Evolutionary conservation across 2,888 invertebrate genomes (phyloP).

Genomic region (Xanthia icteritia): DNA sequence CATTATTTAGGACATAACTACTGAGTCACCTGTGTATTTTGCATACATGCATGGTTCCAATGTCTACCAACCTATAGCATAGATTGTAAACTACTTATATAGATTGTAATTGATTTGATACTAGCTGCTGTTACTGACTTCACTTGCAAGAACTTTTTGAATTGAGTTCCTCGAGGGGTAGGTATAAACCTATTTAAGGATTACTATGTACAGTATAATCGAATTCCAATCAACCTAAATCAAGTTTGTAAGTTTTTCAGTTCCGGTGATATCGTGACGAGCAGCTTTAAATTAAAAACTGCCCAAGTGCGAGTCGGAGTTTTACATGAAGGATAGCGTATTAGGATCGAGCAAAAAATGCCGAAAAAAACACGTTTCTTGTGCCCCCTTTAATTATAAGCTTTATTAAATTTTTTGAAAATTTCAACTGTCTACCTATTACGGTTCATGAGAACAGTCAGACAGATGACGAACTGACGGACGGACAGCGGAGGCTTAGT

Average conservation of each 20-base stretch:
- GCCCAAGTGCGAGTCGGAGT: too few species aligned
- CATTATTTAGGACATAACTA: too few species aligned
- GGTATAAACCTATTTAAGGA: constrained; percentile 1
- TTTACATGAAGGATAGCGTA: too few species aligned
- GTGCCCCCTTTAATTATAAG: too few species aligned
- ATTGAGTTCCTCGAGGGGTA: background rate
- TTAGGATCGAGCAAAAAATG: too few species aligned
- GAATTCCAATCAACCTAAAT: constrained; percentile 33
- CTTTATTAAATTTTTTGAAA: too few species aligned
- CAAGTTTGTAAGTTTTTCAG: constrained; percentile 8
- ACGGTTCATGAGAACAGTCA: too few species aligned
- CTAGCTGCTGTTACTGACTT: background rate
- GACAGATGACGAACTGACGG: too few species aligned
- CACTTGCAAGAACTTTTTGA: constrained; percentile 8
- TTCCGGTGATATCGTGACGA: constrained; percentile 11
- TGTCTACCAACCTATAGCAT: background rate
- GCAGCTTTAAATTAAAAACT: background rate
- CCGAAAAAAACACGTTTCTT: too few species aligned
- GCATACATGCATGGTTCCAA: background rate
- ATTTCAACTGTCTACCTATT: too few species aligned
- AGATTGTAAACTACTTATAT: too few species aligned
- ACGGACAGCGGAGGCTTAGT: too few species aligned
- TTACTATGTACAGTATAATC: constrained; percentile 20
- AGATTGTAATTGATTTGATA: background rate
- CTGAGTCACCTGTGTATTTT: background rate